Evolutionary conservation across 2,888 invertebrate species (phyloP).

Genomic region (Phasia obesa): DNA sequence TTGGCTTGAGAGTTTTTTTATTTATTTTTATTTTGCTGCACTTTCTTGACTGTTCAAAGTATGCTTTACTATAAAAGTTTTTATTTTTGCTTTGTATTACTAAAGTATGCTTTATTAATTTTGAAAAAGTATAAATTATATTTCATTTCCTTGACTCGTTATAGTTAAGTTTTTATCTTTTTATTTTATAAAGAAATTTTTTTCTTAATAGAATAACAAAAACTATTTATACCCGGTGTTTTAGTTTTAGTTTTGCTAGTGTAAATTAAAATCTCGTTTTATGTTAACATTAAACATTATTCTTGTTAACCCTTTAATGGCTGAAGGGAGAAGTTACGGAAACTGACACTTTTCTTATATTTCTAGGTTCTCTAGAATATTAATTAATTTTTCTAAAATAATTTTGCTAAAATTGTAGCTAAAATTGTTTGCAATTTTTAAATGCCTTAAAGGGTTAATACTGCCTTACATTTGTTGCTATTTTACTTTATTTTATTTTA

Average conservation of each 20-base stretch:
- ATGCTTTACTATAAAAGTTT: conserved; percentile 50
- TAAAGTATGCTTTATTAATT: conserved; percentile 57
- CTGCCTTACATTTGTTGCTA: neutral
- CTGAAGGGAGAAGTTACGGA: neutral
- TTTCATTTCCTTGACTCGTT: conserved; percentile 31
- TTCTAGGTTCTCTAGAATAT: too few relatives aligned
- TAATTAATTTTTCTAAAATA: too few relatives aligned
- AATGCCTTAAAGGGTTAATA: neutral
- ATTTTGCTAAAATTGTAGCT: too few relatives aligned
- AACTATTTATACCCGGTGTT: conserved; percentile 40
- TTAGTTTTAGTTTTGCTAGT: conserved; percentile 14
- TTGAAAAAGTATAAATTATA: conserved; percentile 55
- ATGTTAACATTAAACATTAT: conserved; percentile 43
- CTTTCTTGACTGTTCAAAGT: conserved; percentile 40
- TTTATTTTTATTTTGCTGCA: conserved; percentile 11
- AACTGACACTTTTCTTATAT: neutral
- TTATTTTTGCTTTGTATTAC: conserved; percentile 21
- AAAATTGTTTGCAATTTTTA: too few relatives aligned
- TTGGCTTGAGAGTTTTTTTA: conserved; percentile 23
- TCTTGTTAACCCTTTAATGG: conserved; percentile 43
- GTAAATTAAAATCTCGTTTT: conserved; percentile 33
- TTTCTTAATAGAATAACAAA: conserved; percentile 40
- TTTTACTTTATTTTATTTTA: neutral
- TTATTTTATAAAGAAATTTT: conserved; percentile 28
- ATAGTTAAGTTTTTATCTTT: neutral